Conservation (phyloP, 1,140 invertebrate genomes). For the Rhopalosiphum padi region DNA sequence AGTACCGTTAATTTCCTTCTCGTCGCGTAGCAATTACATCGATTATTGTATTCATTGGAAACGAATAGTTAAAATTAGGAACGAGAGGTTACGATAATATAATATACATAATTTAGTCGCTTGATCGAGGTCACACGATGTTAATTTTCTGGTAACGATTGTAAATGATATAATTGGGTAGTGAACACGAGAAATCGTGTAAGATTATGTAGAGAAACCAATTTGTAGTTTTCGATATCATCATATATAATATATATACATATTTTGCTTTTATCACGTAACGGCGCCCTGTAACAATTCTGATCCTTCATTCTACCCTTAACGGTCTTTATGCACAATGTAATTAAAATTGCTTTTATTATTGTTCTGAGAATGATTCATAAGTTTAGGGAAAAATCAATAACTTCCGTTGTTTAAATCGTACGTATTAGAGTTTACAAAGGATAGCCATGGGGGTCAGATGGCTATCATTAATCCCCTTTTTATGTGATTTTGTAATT, state of each 20-base stretch:
- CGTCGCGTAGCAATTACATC: background rate
- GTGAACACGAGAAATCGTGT: background rate
- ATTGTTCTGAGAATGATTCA: background rate
- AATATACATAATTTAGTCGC: background rate
- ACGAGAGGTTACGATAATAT: background rate
- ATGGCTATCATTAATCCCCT: background rate
- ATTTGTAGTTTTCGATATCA: background rate
- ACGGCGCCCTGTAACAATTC: background rate
- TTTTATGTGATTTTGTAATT: background rate
- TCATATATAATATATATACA: no score
- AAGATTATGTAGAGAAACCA: background rate
- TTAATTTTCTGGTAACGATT: background rate
- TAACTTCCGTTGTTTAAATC: background rate
- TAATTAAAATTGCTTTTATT: background rate
- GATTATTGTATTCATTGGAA: background rate
- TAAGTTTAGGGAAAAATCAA: background rate
- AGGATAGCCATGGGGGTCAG: background rate
- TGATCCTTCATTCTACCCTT: background rate
- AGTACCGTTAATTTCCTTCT: background rate
- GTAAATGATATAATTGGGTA: background rate
- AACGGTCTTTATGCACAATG: background rate
- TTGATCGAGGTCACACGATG: constrained; percentile 4
- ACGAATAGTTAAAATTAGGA: background rate
- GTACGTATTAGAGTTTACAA: background rate
- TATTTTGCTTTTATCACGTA: background rate